Evolutionary conservation across 1,140 invertebrate species (phyloP), one percentile per base, ranked within the genome.

Genomic region (Cylas formicarius): DNA sequence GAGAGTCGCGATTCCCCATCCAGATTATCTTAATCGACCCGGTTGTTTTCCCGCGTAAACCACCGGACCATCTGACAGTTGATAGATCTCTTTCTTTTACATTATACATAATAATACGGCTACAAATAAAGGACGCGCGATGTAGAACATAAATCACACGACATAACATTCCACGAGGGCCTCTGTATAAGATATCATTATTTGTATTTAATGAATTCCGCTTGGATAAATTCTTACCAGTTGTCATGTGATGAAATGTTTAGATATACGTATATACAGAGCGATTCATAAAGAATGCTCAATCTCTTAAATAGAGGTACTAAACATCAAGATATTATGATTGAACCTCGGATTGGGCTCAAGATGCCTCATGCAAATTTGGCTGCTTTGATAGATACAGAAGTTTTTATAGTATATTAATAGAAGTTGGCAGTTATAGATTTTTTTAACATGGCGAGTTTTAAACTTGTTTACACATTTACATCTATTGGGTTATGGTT

Each of bases 41-140:
- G 27, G 24, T 31, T 43, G 33, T 37, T 41, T 51, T 42, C 35
- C 37, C 44, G 46, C 39, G 45, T 45, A 41, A 48, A 44, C 34
- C 39, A 24, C 31, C 21, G 24, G 19, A 36, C 13, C 32, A 40
- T 53, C 40, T 44, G 50, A 53, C 50, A 53, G 50, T 38, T 53
- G 50, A 53, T 53, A 48, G 40, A 53, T 53, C 44, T 51, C 43
- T 50, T 53, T 53, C 47, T 41, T 37, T 22, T 17, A 40, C 37
- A 49, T 50, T 49, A 50, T 53, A 50, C 46, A 53, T 50, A 55
- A 48, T 51, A 48, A 52, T 53, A 48, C 42, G 34, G 49, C 26
- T 17, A 40, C 44, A 37, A 48, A 47, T 42, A 52, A 42, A 42
- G 35, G 29, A 48, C 29, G 38, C 32, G 24, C 31, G 39, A 44